Evolutionary conservation across 2,113 vertebrate genomes (phyloP).

Genomic region (Entomyzon cyanotis): DNA sequence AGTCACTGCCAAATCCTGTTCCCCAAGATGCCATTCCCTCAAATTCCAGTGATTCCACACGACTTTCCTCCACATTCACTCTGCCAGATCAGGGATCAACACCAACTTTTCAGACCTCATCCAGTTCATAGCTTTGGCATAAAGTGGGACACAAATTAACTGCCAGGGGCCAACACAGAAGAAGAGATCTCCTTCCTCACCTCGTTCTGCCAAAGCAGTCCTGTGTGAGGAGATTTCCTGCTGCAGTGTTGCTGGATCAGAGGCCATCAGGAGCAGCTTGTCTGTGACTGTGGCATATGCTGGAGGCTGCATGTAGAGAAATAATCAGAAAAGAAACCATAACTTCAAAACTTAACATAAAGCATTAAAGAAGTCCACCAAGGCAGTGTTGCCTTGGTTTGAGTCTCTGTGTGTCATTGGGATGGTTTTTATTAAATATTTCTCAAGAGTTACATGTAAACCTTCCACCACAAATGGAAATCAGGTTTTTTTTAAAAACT

Average conservation of each 20-base stretch:
- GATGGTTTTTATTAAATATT: not conserved
- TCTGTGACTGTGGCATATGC: not conserved
- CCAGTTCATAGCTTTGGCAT: not conserved
- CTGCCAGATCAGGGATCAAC: not conserved
- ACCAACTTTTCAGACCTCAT: not conserved
- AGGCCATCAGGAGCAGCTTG: not conserved
- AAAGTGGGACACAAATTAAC: not conserved
- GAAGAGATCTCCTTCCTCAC: not conserved
- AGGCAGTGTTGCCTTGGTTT: not conserved
- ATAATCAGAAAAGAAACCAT: not conserved
- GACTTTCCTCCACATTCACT: not conserved
- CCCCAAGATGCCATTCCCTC: not conserved
- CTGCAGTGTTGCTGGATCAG: not conserved
- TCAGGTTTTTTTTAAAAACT: not conserved
- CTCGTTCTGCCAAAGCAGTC: not conserved
- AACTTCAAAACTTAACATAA: not conserved
- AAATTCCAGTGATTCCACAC: not conserved
- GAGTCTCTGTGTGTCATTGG: fast-evolving
- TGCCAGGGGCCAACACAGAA: not conserved
- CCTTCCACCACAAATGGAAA: not conserved
- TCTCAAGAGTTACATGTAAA: not conserved
- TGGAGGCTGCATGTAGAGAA: not conserved
- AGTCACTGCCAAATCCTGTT: not conserved
- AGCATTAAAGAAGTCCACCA: not conserved
- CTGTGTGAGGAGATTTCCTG: not conserved